Evolutionary conservation across 2,888 invertebrate species (phyloP).

Genomic region (Mayetiola destructor): DNA sequence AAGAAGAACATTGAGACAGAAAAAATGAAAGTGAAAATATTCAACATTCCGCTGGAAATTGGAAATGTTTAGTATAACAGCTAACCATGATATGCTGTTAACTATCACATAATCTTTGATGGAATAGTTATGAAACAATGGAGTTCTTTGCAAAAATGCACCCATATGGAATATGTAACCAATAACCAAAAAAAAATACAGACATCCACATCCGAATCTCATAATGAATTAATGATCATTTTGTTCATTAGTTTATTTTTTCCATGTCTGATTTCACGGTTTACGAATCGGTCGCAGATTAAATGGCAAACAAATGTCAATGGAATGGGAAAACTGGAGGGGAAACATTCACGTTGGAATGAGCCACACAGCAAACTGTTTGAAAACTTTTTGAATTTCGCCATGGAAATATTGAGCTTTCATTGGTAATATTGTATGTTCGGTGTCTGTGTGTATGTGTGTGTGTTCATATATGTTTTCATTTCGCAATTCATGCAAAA

Average conservation of each 20-base stretch:
- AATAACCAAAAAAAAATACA: too few species aligned
- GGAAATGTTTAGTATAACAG: too few species aligned
- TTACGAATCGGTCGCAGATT: neutral
- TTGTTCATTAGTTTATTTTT: neutral
- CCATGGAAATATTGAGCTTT: too few species aligned
- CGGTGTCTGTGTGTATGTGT: neutral
- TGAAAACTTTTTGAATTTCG: neutral
- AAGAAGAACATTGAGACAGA: too few species aligned
- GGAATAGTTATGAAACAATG: too few species aligned
- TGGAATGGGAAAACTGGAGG: neutral
- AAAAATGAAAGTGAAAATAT: too few species aligned
- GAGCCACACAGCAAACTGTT: neutral
- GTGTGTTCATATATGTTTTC: neutral
- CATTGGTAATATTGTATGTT: neutral
- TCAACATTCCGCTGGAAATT: too few species aligned
- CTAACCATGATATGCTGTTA: too few species aligned
- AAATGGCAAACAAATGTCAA: neutral
- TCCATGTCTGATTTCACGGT: neutral
- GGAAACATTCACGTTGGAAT: neutral
- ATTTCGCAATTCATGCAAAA: too few species aligned
- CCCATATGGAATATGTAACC: too few species aligned
- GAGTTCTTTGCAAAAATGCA: too few species aligned
- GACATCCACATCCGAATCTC: neutral
- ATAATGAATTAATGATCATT: neutral
- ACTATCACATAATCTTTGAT: too few species aligned